Base-by-base conservation (phyloP, 2,888 invertebrate species). In the Lordiphosa andalusiaca region DNA sequence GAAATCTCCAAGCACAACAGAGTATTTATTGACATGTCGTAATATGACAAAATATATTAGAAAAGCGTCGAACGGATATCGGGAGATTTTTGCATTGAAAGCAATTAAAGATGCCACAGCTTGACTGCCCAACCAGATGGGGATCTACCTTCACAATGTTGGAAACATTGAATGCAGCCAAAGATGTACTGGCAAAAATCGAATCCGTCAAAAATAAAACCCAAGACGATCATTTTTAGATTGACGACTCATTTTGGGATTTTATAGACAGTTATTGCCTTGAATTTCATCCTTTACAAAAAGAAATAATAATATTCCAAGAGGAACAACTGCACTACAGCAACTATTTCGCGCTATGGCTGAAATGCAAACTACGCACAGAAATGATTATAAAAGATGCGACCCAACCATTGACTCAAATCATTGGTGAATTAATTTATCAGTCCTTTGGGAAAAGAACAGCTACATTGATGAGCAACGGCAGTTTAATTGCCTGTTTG, bases 121-220 rank as follows among this genome's bases (percentile, higher is more conserved):
- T 64, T 6, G 56, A 60, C 48, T 67, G 60, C 9, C 53, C 48
- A 47, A 59, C 59, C 5, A 59, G 56, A 53, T 67, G 52, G 58
- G 37, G 16, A 37, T 37, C 37, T 4, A 37, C 37, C n/a, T 37
- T n/a, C 37, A 12, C 37, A 37, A 38, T 38, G 38, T 16, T 38
- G 3, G 16, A 38, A 16, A 16, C n/a, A 12, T 38, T 38, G 13
- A 13, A 13, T 5, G 13, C 23, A 19, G 38, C 41, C 1, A 41
- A 41, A 42, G 21, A 41, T 12, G 21, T 36, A 2, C 5, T 41
- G 19, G 13, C 10, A 3, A 44, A 37, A 13, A 44, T 19, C 12
- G 38, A 53, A 30, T 30, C 46, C 2, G 19, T 36, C 19, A 48
- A 40, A 46, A 53, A 19, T 4, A 33, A 35, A 42, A 3, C 36